A percentile compares a stretch with the other conserved stretches of the same genome.
Evolutionary conservation across 2,113 vertebrate species (phyloP).

Genomic region (Nothoprocta perdicaria): DNA sequence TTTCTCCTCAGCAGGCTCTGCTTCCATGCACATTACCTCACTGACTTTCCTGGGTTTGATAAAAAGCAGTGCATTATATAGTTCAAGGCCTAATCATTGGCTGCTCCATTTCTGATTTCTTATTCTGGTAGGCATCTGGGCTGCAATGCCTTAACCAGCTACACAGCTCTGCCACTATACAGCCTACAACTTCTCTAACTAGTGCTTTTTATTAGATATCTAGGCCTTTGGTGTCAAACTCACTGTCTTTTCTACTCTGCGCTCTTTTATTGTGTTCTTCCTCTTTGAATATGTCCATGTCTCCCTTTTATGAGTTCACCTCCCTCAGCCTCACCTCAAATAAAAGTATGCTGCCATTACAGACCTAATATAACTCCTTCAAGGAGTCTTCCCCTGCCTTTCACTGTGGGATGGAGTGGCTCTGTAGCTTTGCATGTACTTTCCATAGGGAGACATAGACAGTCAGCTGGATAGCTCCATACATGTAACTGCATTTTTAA

Average conservation of each 20-base stretch:
- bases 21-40: rapidly evolving
- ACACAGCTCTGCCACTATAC: background rate
- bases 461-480: rapidly evolving
- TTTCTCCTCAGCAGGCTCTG: background rate
- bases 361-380: background rate
- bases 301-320: background rate
- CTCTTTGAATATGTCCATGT: background rate
- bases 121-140: background rate
- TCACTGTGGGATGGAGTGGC: rapidly evolving
- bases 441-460: background rate
- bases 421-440: background rate
- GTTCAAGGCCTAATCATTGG: background rate
- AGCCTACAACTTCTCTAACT: background rate
- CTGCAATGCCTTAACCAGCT: background rate
- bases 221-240: background rate
- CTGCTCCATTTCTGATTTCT: background rate
- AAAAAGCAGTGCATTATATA: rapidly evolving
- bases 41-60: background rate
- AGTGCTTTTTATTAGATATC: background rate
- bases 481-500: background rate
- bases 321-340: background rate
- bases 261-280: background rate
- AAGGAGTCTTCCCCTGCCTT: background rate
- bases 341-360: background rate
- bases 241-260: rapidly evolving